These are phyloP conservation scores for Petrocephalus microphthalmus DNA, from an alignment of 2,113 vertebrate genomes.

Conservation along the genomic window DNA sequence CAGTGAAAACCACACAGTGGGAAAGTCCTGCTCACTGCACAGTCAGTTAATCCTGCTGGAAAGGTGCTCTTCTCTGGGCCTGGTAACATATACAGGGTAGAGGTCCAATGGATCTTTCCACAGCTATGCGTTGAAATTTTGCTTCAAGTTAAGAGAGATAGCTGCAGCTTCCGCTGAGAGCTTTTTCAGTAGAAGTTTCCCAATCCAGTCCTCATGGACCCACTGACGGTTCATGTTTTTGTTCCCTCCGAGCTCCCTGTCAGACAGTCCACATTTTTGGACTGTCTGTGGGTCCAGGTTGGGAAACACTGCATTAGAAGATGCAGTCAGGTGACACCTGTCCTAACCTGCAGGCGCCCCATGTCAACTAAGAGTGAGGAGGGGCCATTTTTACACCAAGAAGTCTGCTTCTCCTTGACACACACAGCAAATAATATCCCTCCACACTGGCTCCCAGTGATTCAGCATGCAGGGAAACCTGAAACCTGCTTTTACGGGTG, in stretches of 20 bases:
- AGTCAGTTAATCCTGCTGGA: not conserved
- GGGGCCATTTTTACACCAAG: not conserved
- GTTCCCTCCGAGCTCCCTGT: too few relatives aligned
- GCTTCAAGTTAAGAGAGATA: not conserved
- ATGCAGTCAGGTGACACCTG: not conserved
- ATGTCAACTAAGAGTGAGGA: not conserved
- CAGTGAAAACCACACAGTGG: not conserved
- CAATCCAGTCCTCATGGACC: too few relatives aligned
- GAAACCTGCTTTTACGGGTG: not conserved
- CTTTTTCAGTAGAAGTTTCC: too few relatives aligned
- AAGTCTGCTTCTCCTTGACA: not conserved
- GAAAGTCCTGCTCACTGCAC: not conserved
- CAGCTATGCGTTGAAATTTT: not conserved
- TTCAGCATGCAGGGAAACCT: not conserved
- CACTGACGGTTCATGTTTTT: too few relatives aligned
- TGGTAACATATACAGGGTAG: not conserved
- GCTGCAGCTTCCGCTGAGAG: not conserved
- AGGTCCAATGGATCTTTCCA: not conserved
- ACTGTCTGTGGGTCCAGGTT: too few relatives aligned
- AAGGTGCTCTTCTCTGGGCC: not conserved
- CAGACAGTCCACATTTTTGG: too few relatives aligned
- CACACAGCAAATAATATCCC: not conserved
- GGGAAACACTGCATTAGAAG: not conserved
- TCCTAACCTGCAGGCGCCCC: not conserved
- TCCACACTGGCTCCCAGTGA: not conserved